Evolutionary conservation across 2,888 invertebrate species (phyloP), one percentile per base, ranked within the genome.

Genomic region (Xanthorhoe designata): DNA sequence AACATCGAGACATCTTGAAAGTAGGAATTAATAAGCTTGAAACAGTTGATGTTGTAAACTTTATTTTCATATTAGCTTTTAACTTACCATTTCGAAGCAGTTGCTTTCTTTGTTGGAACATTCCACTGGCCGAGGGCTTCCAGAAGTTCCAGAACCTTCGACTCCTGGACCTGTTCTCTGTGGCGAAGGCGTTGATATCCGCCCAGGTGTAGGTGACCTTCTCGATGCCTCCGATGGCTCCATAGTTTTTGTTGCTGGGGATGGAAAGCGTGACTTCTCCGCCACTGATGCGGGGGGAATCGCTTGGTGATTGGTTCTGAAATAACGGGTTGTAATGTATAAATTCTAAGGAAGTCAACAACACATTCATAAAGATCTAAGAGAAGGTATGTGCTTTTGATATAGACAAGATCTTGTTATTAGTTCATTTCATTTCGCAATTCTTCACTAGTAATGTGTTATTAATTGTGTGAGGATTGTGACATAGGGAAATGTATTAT

Each of bases 171-270:
- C 92, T 89, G 70, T 94, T 94, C 65, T 94, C 95, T 10, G 94
- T 95, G 9, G 95, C 95, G 78, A 96, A 97, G 0, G 96, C 97
- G 84, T 97, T 97, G 72, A 97, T 91, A 70, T 96, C 96, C 55
- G 95, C 95, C 97, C 97, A 97, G 4, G 96, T 95, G 87, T 97
- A 97, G 0, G 96, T 96, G 66, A 97, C 94, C 73, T 91, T 91
- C 75, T 93, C 92, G 2, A 81, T 74, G 1, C 86, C 88, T 0
- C 90, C 89, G 59, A 92, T 90, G 38, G 91, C 81, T 0, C 92
- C 92, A 77, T 93, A 93, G 78, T 85, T 90, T 32, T 61, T 84
- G 18, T 75, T 74, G 0, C 81, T 50, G 1, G 87, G 86, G 52
- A 92, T 82, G 3, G 87, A 74, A 0, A 92, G 74, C 0, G 87